Base-by-base conservation (phyloP, 2,797 vertebrate genomes). In the Sphaeramia orbicularis region DNA sequence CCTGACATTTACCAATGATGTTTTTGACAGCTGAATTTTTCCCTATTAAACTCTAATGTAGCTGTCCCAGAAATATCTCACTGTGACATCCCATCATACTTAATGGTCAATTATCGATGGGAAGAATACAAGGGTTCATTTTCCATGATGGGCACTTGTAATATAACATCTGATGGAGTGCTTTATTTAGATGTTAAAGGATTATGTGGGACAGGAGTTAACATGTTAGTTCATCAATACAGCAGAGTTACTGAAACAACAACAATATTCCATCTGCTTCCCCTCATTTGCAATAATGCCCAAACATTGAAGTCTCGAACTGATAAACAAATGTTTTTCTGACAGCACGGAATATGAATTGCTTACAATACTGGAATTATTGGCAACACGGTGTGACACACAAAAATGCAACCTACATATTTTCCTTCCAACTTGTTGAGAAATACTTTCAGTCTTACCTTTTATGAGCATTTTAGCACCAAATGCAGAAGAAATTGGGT, bases 261-360 rank as follows among this genome's bases (percentile, higher is more conserved):
- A 73, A 59, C 57, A 79, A 69, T 72, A n/a, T 47, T 76, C 72
- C 67, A 65, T 84, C 65, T 81, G 76, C 44, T 76, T 58, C 27
- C 6, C 36, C 11, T 65, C 8, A 18, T 24, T 50, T 48, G 37
- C 18, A 58, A 13, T 61, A 54, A 30, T 67, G 68, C 51, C 61
- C 70, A 71, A 69, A 73, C 62, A 53, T 16, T 68, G 57, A 12
- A 65, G 41, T 53, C 54, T 37, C 37, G 15, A 76, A 83, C 80
- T 66, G 63, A 76, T 72, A 48, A 62, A 78, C 55, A 78, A 83
- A 76, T 68, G 48, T 72, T 79, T 57, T n/a, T n/a, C n/a, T n/a
- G n/a, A n/a, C n/a, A n/a, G n/a, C n/a, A n/a, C n/a, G n/a, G n/a
- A n/a, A n/a, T n/a, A n/a, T n/a, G n/a, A 55, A n/a, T n/a, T n/a